phyloP scores from a whole-genome alignment of 2,888 invertebrate species.

The Hemithea aestivaria region DNA sequence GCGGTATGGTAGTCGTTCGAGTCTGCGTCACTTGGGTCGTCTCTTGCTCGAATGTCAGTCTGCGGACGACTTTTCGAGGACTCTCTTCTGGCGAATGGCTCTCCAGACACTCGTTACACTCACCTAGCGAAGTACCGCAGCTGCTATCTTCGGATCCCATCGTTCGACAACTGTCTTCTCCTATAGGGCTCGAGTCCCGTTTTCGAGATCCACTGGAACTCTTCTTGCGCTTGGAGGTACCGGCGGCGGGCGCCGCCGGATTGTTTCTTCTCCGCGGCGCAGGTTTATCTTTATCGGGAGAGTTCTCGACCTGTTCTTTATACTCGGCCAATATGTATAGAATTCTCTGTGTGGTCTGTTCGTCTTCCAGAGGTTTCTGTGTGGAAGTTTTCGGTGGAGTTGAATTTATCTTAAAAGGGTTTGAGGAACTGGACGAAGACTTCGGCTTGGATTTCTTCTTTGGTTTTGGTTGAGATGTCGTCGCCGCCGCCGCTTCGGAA shows the following conservation, averaged over 20 bases:
- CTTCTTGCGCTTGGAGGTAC: constrained; percentile 84
- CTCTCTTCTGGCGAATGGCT: constrained; percentile 79
- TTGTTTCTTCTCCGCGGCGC: constrained; percentile 87
- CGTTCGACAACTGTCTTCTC: constrained; percentile 83
- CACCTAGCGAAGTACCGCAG: constrained; percentile 81
- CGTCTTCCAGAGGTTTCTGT: constrained; percentile 89
- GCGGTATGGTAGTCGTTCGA: constrained; percentile 44
- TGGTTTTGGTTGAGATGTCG: constrained; percentile 43
- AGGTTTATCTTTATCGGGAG: constrained; percentile 90
- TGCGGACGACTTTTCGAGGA: constrained; percentile 67
- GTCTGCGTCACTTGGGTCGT: constrained; percentile 44
- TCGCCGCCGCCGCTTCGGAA: constrained; percentile 12
- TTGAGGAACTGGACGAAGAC: constrained; percentile 76
- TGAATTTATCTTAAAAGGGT: constrained; percentile 74
- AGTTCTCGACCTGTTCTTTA: constrained; percentile 88
- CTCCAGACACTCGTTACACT: constrained; percentile 73
- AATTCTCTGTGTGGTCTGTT: constrained; percentile 88
- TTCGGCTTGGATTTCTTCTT: constrained; percentile 68
- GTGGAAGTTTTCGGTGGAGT: constrained; percentile 76
- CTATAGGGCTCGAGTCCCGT: constrained; percentile 80
- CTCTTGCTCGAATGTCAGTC: constrained; percentile 70
- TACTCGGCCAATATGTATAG: constrained; percentile 89
- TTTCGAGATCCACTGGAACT: constrained; percentile 80
- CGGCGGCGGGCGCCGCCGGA: constrained; percentile 79
- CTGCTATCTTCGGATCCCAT: constrained; percentile 89